These are phyloP conservation scores for Rhogogaster chlorosoma DNA, from an alignment of 2,888 invertebrate species.

Conservation along the genomic window DNA sequence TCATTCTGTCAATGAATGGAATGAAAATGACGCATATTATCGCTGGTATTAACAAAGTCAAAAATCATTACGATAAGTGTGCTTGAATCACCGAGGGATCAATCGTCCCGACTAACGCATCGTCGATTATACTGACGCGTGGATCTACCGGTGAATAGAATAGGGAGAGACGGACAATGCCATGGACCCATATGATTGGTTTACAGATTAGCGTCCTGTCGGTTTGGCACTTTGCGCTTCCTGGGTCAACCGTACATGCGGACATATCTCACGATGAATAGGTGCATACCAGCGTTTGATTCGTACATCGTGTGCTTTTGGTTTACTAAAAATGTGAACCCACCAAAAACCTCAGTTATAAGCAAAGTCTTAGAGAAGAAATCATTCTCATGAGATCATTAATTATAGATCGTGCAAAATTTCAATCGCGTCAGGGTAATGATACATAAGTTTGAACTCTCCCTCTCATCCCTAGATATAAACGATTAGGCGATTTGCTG, in stretches of 20 bases:
- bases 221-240: constrained; percentile 42
- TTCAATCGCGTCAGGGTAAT: not conserved
- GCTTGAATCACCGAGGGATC: not conserved
- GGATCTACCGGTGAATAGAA: constrained; percentile 38
- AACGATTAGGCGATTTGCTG: constrained; percentile 32
- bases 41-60: not conserved
- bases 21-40: not conserved
- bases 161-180: constrained; percentile 58
- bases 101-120: constrained; percentile 8
- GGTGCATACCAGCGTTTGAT: not conserved
- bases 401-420: not conserved
- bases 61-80: constrained; percentile 19
- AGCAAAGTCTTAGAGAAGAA: not conserved
- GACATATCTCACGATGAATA: constrained; percentile 36
- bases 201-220: constrained; percentile 58
- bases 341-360: not conserved
- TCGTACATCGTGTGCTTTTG: not conserved
- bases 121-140: constrained; percentile 54
- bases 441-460: not conserved
- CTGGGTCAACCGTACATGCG: constrained; percentile 34
- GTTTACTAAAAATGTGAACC: not conserved
- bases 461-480: not conserved
- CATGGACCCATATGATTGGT: constrained; percentile 73
- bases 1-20: not conserved
- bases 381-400: not conserved